Evolutionary conservation across 1,140 invertebrate genomes (phyloP), one percentile per base, ranked within the genome.

Genomic region (Drosophila sulfurigaster): DNA sequence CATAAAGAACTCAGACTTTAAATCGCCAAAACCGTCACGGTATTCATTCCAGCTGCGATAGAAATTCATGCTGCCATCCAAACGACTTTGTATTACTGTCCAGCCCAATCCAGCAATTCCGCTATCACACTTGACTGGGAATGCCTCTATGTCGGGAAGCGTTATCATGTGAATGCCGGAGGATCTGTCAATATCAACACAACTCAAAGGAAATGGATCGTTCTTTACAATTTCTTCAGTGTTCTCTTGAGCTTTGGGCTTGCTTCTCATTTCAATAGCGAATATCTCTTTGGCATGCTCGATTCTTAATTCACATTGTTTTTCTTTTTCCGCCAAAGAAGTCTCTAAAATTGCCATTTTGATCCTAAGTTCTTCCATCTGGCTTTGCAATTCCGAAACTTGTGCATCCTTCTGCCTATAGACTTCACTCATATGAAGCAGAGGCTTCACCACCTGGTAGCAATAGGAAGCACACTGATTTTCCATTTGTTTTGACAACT

Each of bases 1-100:
- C 5, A 70, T 35, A 4, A 70, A 70, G 8, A 63, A 70, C 5
- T 62, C 59, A 6, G 48, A 20, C 10, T 13, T 10, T 2, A 60
- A 3, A 5, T 60, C 10, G 5, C 58, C 58, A 10, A 60, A 60
- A 0, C 58, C 58, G n/a, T 2, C 11, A 4, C 41, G 41, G 13
- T 60, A 60, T 8, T 60, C 16, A 13, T 10, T 1, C 58, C 58
- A 60, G 3, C 3, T 28, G 10, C 58, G 20, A 28, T 28, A 43
- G 25, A 60, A 60, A 20, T 30, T 13, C 0, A 13, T 16, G 11
- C 25, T 30, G 1, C 58, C 58, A 46, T 60, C 41, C 2, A 13
- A 2, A 11, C 58, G 38, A 7, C 41, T 16, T 25, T 56, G 52
- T 10, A 56, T 8, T n/a, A 56, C 28, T 5, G 30, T 56, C 52